These are phyloP conservation scores for Arrhamphus sclerolepis DNA, from an alignment of 2,797 vertebrate species.

Conservation along the genomic window DNA sequence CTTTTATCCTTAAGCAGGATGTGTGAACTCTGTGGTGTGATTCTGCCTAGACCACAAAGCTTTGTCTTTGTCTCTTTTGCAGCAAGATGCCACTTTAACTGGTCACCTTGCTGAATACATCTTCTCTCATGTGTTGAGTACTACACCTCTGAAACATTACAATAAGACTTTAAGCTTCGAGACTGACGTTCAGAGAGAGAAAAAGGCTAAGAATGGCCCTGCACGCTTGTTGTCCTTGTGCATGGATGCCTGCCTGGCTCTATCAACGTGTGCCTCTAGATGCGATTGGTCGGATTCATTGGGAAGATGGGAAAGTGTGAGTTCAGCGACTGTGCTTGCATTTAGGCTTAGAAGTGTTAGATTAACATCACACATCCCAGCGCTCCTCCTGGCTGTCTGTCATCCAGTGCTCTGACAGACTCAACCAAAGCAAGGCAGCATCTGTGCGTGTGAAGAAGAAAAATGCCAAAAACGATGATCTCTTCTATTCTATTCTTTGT, in stretches of 20 bases:
- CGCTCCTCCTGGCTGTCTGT: constrained; percentile 20
- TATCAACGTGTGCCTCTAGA: not conserved
- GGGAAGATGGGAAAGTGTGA: constrained; percentile 44
- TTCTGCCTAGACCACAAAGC: not conserved
- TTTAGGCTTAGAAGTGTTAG: constrained; percentile 50
- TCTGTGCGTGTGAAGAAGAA: constrained; percentile 18
- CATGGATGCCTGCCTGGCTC: not conserved
- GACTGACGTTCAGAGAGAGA: not conserved
- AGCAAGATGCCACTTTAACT: constrained; percentile 6
- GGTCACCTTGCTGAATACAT: not conserved
- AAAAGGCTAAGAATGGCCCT: constrained; percentile 1
- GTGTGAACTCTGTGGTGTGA: constrained; percentile 25
- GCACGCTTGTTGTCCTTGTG: not conserved
- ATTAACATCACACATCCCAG: constrained; percentile 57
- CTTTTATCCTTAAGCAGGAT: constrained; percentile 19
- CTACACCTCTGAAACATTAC: not conserved
- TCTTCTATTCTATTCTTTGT: constrained; percentile 45
- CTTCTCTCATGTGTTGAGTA: not conserved
- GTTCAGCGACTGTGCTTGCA: constrained; percentile 27
- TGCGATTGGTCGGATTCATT: constrained; percentile 37
- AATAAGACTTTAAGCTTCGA: not conserved
- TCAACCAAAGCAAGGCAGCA: constrained; percentile 15
- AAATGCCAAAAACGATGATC: constrained; percentile 24
- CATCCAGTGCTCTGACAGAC: constrained; percentile 25
- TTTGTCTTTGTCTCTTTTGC: constrained; percentile 19